Conservation (phyloP, 1,140 invertebrate genomes). For the Monomorium pharaonis region DNA sequence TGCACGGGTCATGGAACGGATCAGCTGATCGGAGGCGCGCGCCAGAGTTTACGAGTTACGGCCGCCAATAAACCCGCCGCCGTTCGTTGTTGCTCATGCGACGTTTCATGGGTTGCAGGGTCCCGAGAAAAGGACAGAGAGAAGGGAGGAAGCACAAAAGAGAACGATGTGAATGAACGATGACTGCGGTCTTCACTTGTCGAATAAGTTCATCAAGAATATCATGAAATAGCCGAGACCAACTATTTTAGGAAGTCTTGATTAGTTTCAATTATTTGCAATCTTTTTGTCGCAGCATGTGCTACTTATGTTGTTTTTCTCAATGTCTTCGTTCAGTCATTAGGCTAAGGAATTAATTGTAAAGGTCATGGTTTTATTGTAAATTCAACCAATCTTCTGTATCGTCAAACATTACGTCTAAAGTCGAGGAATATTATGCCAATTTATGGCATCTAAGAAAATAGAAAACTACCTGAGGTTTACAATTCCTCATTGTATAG, state of each 20-base stretch:
- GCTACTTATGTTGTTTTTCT: background rate
- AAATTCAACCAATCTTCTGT: background rate
- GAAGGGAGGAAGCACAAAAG: slow-evolving; percentile 70
- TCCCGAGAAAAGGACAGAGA: slow-evolving; percentile 72
- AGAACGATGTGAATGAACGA: slow-evolving; percentile 79
- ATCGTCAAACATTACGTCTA: background rate
- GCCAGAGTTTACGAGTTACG: slow-evolving; percentile 85
- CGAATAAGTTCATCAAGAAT: slow-evolving; percentile 24
- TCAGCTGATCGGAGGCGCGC: slow-evolving; percentile 85
- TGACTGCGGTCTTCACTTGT: slow-evolving; percentile 62
- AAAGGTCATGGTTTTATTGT: background rate
- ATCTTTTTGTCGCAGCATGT: background rate
- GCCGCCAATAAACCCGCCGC: slow-evolving; percentile 84
- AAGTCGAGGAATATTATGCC: background rate
- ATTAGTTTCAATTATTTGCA: slow-evolving; percentile 20
- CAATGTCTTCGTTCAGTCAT: background rate
- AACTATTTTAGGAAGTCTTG: background rate
- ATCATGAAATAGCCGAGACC: background rate
- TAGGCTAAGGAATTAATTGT: background rate
- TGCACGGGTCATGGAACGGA: slow-evolving; percentile 83
- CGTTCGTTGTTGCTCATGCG: slow-evolving; percentile 83
- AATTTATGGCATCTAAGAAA: background rate
- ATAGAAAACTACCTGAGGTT: background rate
- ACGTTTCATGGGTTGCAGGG: slow-evolving; percentile 81
- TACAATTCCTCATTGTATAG: background rate